These are phyloP conservation scores for Candidula unifasciata DNA, from an alignment of 2,888 invertebrate genomes.

Conservation along the genomic window DNA sequence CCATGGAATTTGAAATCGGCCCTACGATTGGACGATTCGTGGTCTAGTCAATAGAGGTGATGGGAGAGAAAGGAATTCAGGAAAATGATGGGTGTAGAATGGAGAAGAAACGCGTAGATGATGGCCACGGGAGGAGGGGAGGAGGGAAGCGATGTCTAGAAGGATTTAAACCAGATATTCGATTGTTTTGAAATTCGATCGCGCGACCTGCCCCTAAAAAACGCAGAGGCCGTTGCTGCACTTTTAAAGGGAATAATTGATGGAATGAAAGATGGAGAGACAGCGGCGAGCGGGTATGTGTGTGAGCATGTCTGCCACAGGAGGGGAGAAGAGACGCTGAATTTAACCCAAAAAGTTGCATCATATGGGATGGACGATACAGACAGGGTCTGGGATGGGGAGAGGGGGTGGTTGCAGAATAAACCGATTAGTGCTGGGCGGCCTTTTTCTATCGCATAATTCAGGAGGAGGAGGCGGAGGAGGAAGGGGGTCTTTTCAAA, in stretches of 20 bases:
- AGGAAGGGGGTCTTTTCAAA: no score
- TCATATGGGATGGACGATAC: neutral
- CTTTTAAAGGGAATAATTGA: neutral
- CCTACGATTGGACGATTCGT: no score
- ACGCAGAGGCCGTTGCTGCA: no score
- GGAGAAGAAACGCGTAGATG: neutral
- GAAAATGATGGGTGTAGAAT: no score
- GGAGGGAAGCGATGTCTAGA: neutral
- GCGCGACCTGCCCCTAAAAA: neutral
- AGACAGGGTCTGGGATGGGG: neutral
- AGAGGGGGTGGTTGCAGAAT: neutral
- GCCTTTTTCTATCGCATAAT: no score
- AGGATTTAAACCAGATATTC: neutral
- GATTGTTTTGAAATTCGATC: conserved; percentile 28
- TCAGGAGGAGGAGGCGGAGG: no score
- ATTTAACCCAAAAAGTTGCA: neutral
- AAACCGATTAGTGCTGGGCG: neutral
- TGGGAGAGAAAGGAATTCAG: no score
- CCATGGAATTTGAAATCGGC: no score
- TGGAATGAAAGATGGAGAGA: neutral
- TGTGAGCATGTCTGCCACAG: neutral
- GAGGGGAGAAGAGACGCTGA: neutral
- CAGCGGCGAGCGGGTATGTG: neutral
- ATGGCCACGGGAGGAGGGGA: neutral
- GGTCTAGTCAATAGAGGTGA: no score